Conservation (phyloP, 2,797 vertebrate genomes). For the Novumbra hubbsi region DNA sequence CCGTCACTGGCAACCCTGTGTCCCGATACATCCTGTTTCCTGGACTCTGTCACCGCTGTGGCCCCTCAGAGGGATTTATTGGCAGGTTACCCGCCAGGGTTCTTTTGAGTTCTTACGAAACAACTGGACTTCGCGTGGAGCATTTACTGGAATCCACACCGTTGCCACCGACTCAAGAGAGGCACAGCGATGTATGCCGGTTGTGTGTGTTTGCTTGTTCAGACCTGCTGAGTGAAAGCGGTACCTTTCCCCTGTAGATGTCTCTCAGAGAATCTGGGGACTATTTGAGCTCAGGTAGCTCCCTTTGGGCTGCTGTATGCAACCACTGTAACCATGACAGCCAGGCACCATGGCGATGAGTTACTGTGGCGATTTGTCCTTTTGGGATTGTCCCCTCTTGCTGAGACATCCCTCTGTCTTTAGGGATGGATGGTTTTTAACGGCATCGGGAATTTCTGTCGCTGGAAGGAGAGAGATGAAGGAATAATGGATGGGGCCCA, state of each 20-base stretch:
- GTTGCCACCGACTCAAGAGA: background rate
- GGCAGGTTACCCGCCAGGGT: background rate
- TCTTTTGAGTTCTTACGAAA: background rate
- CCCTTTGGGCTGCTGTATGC: constrained; percentile 2
- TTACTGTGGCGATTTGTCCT: background rate
- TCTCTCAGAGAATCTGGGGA: background rate
- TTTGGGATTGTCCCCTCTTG: background rate
- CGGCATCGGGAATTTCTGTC: background rate
- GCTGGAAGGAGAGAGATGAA: background rate
- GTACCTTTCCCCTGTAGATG: background rate
- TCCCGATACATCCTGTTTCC: constrained; percentile 50
- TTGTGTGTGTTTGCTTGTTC: background rate
- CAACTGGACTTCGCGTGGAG: background rate
- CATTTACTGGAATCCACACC: background rate
- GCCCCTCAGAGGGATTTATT: constrained; percentile 41
- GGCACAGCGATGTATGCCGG: background rate
- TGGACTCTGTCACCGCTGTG: constrained; percentile 30
- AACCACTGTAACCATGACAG: constrained; percentile 8
- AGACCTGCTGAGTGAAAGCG: background rate
- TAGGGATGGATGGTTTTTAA: background rate
- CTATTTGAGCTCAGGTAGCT: constrained; percentile 17
- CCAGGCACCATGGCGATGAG: constrained; percentile 6
- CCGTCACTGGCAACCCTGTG: constrained; percentile 34
- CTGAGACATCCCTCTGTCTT: background rate
- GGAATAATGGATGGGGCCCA: background rate